Evolutionary conservation across 1,140 invertebrate genomes (phyloP).

Genomic region (Potamilus streckersoni): DNA sequence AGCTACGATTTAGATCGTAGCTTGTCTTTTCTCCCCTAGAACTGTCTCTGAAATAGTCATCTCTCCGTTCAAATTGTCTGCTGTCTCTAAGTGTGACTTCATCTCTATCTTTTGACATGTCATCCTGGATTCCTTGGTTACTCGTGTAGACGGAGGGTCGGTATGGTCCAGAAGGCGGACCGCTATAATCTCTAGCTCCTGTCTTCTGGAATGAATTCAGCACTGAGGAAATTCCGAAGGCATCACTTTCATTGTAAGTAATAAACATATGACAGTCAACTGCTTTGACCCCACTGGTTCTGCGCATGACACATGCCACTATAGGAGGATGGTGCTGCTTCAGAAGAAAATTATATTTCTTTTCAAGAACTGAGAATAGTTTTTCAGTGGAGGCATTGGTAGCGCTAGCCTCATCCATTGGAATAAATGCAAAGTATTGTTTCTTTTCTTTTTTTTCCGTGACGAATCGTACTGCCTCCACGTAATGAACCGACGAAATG

Average conservation of each 20-base stretch:
- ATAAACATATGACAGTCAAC: constrained; percentile 55
- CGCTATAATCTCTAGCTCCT: no score
- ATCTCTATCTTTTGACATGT: no score
- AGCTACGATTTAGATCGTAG: no score
- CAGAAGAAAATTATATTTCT: constrained; percentile 40
- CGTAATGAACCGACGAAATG: constrained; percentile 39
- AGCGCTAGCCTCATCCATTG: constrained; percentile 35
- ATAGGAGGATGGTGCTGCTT: constrained; percentile 47
- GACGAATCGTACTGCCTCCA: constrained; percentile 43
- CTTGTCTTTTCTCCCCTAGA: no score
- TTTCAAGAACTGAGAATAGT: constrained; percentile 45
- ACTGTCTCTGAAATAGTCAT: no score
- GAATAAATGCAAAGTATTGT: constrained; percentile 42
- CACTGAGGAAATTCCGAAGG: no score
- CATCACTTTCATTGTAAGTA: constrained; percentile 5
- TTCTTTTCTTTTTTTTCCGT: constrained; percentile 44
- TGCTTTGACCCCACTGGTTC: constrained; percentile 48
- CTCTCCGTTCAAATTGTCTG: no score
- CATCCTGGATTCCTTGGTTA: neutral
- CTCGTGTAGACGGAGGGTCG: no score
- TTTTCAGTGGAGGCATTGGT: constrained; percentile 34
- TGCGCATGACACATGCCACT: constrained; percentile 45
- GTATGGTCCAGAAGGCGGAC: no score
- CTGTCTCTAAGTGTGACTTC: no score
- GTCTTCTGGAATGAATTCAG: no score